Evolutionary conservation across 2,113 vertebrate species (phyloP).

Genomic region (Neopipo cinnamomea): DNA sequence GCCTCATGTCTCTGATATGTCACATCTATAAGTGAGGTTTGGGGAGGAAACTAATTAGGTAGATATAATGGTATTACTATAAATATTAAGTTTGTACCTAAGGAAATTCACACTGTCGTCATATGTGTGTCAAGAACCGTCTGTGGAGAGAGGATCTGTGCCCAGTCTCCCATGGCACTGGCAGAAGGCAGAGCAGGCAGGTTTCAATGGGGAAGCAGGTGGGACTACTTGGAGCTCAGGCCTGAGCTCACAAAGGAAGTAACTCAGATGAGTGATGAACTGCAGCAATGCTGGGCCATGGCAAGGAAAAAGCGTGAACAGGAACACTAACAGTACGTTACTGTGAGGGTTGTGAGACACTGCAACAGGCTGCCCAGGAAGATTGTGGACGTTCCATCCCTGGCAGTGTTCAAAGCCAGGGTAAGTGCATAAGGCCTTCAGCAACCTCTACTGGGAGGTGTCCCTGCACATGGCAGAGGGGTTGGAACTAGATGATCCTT

Average conservation of each 20-base stretch:
- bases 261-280: neutral
- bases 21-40: neutral
- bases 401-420: neutral
- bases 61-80: neutral
- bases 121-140: rapidly evolving
- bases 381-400: neutral
- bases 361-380: neutral
- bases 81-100: neutral
- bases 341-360: neutral
- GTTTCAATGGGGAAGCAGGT: neutral
- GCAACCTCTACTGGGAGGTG: neutral
- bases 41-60: neutral
- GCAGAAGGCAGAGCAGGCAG: neutral
- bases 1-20: neutral
- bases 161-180: neutral
- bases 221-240: neutral
- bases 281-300: neutral
- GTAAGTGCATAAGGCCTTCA: neutral
- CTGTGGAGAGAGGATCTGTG: neutral
- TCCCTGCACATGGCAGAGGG: neutral
- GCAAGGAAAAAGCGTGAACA: neutral
- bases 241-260: neutral
- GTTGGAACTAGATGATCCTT: neutral
- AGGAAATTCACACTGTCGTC: neutral
- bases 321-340: neutral